Base-by-base conservation (phyloP, 1,140 invertebrate genomes). In the Polypedilum vanderplanki region DNA sequence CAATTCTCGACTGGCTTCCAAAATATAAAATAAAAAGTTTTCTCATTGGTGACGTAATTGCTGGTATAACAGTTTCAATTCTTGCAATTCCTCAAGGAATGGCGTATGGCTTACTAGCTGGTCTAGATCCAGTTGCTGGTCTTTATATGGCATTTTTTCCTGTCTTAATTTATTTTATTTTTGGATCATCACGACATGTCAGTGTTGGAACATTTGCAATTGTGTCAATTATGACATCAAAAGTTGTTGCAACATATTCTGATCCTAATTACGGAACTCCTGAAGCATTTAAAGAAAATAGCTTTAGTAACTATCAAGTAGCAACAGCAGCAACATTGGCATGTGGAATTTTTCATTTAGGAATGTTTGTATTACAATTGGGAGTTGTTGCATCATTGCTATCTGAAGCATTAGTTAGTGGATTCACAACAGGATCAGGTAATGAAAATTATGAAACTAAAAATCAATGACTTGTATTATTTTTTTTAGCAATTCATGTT, bases 21-120 rank as follows among this genome's bases (percentile, higher is more conserved):
- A 83, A 87, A 74, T 94, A 94, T 83, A 87, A 87, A 74, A 85
- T 87, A 81, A 87, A 86, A 77, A 80, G 86, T 65, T 84, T 90
- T 80, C 82, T 92, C 22, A 75, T 89, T 0, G 84, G 86, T 2
- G 92, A 94, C 83, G 79, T 92, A 9, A 87, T 91, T 20, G 86
- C 91, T 5, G 95, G 95, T 5, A 84, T 93, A 73, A 97, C 94
- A 1, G 91, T 95, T 7, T 93, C 92, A 17, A 90, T 97, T 76
- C 93, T 97, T 90, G 94, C 97, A 79, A 95, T 97, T 81, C 94
- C 95, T 0, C 95, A 97, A 87, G 93, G 91, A 65, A 91, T 95
- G 88, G 92, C 92, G 0, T 95, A 94, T 83, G 89, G 89, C 1
- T 80, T 93, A 24, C 80, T 95, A 75, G 91, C 89, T 33, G 88